Evolutionary conservation across 2,888 invertebrate species (phyloP).

Genomic region (Chydorus sphaericus): DNA sequence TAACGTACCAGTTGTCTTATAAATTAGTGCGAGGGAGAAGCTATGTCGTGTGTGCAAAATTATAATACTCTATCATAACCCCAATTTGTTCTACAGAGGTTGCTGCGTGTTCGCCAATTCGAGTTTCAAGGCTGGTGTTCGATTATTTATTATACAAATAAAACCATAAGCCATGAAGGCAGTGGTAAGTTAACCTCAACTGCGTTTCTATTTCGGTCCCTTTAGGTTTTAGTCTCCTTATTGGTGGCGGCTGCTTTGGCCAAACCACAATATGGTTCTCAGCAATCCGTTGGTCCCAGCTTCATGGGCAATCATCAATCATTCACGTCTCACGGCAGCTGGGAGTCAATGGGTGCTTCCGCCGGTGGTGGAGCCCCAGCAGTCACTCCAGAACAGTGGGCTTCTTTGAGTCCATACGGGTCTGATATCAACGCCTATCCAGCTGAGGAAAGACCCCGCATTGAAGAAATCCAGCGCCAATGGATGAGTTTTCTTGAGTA

Average conservation of each 20-base stretch:
- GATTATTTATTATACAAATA: background rate
- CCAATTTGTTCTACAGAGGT: background rate
- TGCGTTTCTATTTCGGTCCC: too few relatives aligned
- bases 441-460: background rate
- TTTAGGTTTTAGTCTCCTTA: background rate
- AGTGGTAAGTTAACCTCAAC: background rate
- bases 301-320: too few relatives aligned
- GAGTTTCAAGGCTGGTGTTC: background rate
- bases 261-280: background rate
- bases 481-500: background rate
- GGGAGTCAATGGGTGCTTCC: background rate
- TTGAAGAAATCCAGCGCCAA: background rate
- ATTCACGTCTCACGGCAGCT: background rate
- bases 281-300: too few relatives aligned
- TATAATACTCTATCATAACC: too few relatives aligned
- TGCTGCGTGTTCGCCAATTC: background rate
- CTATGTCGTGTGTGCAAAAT: too few relatives aligned
- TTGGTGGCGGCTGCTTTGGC: background rate
- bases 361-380: background rate
- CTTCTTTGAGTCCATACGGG: background rate
- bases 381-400: background rate
- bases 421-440: background rate
- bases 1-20: too few relatives aligned
- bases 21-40: too few relatives aligned
- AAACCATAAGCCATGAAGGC: conserved; percentile 6